Conservation (phyloP, 2,113 vertebrate genomes). For the Petromus typicus region DNA sequence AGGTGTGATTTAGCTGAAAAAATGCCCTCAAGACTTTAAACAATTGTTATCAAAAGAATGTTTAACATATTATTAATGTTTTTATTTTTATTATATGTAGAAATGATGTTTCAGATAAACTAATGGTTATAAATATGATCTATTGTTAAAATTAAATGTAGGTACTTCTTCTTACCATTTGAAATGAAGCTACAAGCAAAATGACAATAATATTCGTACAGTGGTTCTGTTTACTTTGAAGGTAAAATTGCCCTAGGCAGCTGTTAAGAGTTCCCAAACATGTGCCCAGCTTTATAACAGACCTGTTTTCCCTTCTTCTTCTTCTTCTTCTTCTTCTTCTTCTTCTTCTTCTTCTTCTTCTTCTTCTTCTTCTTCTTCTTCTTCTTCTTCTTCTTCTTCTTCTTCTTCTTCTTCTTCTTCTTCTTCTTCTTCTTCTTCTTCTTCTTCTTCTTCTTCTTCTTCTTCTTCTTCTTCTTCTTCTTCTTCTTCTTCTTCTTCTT, state of each 20-base stretch:
- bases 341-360: no score
- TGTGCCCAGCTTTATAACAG: background rate
- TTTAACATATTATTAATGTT: conserved; percentile 26
- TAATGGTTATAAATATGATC: background rate
- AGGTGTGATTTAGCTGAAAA: background rate
- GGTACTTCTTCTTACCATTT: background rate
- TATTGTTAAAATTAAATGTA: conserved; percentile 44
- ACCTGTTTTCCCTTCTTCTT: background rate
- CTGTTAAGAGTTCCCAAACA: background rate
- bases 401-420: no score
- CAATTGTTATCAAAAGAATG: background rate
- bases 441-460: no score
- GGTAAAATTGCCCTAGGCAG: background rate
- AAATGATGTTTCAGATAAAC: conserved; percentile 27
- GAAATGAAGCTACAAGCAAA: background rate
- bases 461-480: no score
- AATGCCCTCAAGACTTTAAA: background rate
- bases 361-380: no score
- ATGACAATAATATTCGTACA: background rate
- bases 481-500: no score
- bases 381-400: no score
- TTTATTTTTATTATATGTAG: conserved; percentile 12
- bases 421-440: no score
- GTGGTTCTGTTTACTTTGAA: background rate
- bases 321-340: background rate